These are phyloP conservation scores for Fregata magnificens DNA, from an alignment of 2,113 vertebrate genomes.

Conservation along the genomic window DNA sequence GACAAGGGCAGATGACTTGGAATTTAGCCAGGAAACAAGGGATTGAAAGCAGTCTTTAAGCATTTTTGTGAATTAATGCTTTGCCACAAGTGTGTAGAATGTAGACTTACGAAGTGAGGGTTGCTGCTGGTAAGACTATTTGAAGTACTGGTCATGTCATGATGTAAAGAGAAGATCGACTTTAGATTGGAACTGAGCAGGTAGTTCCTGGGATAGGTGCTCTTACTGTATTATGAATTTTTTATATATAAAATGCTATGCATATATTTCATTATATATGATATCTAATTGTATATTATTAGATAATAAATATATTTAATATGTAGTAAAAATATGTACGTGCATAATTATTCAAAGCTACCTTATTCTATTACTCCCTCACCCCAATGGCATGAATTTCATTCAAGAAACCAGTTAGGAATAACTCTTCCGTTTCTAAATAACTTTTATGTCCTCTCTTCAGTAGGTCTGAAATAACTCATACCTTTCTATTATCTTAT, in stretches of 20 bases:
- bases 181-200: not conserved
- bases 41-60: not conserved
- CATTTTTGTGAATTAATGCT: not conserved
- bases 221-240: not conserved
- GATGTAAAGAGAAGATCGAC: not conserved
- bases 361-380: not conserved
- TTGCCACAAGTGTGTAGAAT: not conserved
- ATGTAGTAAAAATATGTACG: not conserved
- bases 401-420: not conserved
- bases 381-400: not conserved
- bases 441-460: not conserved
- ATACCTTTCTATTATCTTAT: not conserved
- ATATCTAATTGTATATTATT: not conserved
- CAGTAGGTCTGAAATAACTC: not conserved
- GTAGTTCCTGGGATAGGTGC: not conserved
- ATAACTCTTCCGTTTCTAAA: not conserved
- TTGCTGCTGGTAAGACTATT: not conserved
- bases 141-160: not conserved
- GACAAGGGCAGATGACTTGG: no score
- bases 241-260: not conserved
- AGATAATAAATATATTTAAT: not conserved
- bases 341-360: not conserved
- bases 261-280: not conserved
- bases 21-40: not conserved
- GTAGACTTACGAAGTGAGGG: not conserved